A percentile compares a stretch with the other conserved stretches of the same genome.
phyloP scores from a whole-genome alignment of 2,888 invertebrate species.

The Epistrophe grossulariae region DNA sequence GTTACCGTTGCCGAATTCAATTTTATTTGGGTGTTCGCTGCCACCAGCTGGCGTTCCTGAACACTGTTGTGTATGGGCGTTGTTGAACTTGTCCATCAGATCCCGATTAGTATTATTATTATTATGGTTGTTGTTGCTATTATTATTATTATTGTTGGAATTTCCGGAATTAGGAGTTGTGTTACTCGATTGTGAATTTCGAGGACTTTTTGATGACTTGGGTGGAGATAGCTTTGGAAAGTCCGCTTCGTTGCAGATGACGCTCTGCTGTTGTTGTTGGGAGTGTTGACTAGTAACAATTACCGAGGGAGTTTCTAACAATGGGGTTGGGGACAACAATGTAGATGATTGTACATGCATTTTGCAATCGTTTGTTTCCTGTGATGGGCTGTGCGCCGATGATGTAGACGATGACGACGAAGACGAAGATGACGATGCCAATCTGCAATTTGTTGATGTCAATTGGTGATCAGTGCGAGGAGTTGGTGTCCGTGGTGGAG shows the following conservation, averaged over 20 bases:
- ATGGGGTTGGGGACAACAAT: constrained; percentile 79
- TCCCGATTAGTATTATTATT: constrained; percentile 60
- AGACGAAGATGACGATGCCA: constrained; percentile 76
- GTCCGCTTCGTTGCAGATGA: constrained; percentile 83
- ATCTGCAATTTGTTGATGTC: constrained; percentile 60
- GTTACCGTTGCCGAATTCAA: constrained; percentile 72
- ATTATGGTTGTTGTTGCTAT: constrained; percentile 46
- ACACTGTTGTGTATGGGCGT: constrained; percentile 63
- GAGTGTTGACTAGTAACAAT: constrained; percentile 83
- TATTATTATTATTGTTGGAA: constrained; percentile 55
- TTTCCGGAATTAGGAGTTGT: constrained; percentile 64
- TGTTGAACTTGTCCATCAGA: constrained; percentile 70
- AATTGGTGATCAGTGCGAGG: constrained; percentile 82
- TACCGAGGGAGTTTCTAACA: constrained; percentile 82
- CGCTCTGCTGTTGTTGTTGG: constrained; percentile 78
- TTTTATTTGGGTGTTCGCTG: constrained; percentile 77
- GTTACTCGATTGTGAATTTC: constrained; percentile 74
- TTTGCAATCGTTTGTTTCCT: constrained; percentile 79
- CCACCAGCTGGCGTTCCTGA: constrained; percentile 72
- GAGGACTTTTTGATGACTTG: constrained; percentile 81
- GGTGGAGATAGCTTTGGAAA: constrained; percentile 84
- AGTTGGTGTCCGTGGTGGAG: constrained; percentile 86
- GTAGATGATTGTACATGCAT: constrained; percentile 79
- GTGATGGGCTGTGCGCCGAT: constrained; percentile 73
- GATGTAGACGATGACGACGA: constrained; percentile 75